A percentile compares a stretch with the other conserved stretches of the same genome.
These are phyloP conservation scores for Sorex araneus DNA, from an alignment of 2,113 vertebrate genomes.

Conservation along the genomic window DNA sequence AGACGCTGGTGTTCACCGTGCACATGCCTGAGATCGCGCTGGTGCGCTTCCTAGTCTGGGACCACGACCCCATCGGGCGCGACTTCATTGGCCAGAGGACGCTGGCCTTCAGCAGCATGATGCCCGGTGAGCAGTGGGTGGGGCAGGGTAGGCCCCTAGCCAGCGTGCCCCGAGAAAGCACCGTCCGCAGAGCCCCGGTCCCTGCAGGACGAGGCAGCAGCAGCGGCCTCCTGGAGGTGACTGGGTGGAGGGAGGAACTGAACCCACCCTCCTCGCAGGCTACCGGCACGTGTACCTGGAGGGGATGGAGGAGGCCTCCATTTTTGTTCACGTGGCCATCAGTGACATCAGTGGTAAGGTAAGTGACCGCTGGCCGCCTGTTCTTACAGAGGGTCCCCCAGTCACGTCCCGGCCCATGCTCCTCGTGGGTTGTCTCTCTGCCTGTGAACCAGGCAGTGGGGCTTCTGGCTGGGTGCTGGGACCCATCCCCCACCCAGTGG, in stretches of 20 bases:
- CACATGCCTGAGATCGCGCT: conserved; percentile 96
- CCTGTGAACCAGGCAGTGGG: too few species aligned
- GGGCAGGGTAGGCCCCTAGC: neutral
- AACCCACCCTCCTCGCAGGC: conserved; percentile 87
- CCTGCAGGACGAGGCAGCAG: neutral
- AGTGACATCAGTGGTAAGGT: conserved; percentile 99
- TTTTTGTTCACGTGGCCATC: conserved; percentile 97
- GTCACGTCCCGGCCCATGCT: too few species aligned
- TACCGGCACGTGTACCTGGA: conserved; percentile 99
- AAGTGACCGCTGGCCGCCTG: conserved; percentile 83
- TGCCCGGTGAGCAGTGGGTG: conserved; percentile 91
- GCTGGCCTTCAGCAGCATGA: conserved; percentile 96
- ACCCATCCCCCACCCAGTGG: too few species aligned
- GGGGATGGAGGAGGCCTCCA: conserved; percentile 98
- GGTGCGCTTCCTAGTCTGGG: conserved; percentile 98
- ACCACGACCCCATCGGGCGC: conserved; percentile 98
- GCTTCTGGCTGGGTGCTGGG: too few species aligned
- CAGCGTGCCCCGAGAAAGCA: neutral
- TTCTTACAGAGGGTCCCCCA: neutral
- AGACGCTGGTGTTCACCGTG: conserved; percentile 95
- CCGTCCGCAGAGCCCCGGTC: neutral
- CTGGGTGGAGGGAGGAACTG: too few species aligned
- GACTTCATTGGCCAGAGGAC: conserved; percentile 99
- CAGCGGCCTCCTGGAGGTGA: too few species aligned
- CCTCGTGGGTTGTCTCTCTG: too few species aligned